Evolutionary conservation across 2,113 vertebrate genomes (phyloP).

Genomic region (Halichoeres trimaculatus): DNA sequence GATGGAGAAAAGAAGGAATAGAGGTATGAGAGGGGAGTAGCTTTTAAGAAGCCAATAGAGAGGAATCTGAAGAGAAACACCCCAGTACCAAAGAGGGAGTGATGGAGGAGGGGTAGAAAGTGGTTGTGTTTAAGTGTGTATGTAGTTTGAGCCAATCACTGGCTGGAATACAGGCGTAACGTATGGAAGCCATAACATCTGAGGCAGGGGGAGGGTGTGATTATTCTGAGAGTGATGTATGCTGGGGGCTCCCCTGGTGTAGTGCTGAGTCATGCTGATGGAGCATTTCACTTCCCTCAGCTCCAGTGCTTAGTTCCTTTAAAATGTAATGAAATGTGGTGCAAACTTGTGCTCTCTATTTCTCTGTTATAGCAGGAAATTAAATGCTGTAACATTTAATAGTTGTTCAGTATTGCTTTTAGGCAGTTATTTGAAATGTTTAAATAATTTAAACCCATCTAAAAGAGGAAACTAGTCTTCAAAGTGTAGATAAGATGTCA

Average conservation of each 20-base stretch:
- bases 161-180: constrained; percentile 24
- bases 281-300: constrained; percentile 50
- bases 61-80: constrained; percentile 37
- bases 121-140: constrained; percentile 14
- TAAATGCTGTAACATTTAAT: neutral
- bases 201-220: constrained; percentile 6
- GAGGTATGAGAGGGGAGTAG: constrained; percentile 16
- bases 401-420: neutral
- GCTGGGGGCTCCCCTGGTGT: constrained; percentile 33
- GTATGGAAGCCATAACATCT: constrained; percentile 40
- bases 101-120: neutral
- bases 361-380: neutral
- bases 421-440: neutral
- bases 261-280: constrained; percentile 73
- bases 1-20: neutral
- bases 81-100: constrained; percentile 1
- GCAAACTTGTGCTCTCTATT: constrained; percentile 1
- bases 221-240: constrained; percentile 32
- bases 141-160: neutral
- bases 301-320: constrained; percentile 16
- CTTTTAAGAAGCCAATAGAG: constrained; percentile 55
- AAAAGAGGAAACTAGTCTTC: neutral
- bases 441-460: neutral
- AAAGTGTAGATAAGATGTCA: too few relatives aligned
- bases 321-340: constrained; percentile 1